Evolutionary conservation across 2,113 vertebrate species (phyloP), one percentile per base, ranked within the genome.

Genomic region (Cyanoliseus patagonus): DNA sequence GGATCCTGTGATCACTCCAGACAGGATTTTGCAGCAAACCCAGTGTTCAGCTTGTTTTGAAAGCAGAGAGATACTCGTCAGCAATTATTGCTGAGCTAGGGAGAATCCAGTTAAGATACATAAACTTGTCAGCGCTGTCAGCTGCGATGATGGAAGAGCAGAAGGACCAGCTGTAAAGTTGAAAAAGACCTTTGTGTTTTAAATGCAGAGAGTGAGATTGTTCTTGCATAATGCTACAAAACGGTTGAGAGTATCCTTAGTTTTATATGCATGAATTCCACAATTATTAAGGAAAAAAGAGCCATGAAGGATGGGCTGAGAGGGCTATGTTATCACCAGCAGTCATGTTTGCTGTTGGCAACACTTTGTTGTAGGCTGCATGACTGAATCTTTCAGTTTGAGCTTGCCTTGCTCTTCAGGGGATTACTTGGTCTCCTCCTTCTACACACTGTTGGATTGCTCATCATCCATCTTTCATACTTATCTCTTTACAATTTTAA

Each of bases 121-220:
- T 93, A 93, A 95, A 95, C 85, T 93, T 93, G 85, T 88, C 88
- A 86, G 59, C n/a, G 73, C 35, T 91, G 92, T 83, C 77, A 92
- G 2, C 73, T 33, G n/a, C 23, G 57, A 30, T 80, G 94, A 90
- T 80, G 92, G 92, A 94, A 66, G 88, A 92, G 90, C 88, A 93
- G 62, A 57, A 92, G 28, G 79, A 67, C 72, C 72, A 85, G 70
- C 72, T 83, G 63, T 66, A 68, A 90, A 79, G 63, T 1, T 83
- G 72, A 92, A 85, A 83, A 88, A 88, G 63, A 80, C 79, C 53
- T 89, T 76, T 94, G 92, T 84, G 5, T 84, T 87, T 57, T 77
- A 83, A 41, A 86, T 74, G 53, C 49, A 80, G 79, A 63, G 52
- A 86, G 70, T 19, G 52, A 92, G 41, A 37, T 80, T 23, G 62